Percentiles rank a stretch among this genome's conserved stretches.
Conservation (phyloP, 2,888 invertebrate genomes). For the Eupsilia transversa region DNA sequence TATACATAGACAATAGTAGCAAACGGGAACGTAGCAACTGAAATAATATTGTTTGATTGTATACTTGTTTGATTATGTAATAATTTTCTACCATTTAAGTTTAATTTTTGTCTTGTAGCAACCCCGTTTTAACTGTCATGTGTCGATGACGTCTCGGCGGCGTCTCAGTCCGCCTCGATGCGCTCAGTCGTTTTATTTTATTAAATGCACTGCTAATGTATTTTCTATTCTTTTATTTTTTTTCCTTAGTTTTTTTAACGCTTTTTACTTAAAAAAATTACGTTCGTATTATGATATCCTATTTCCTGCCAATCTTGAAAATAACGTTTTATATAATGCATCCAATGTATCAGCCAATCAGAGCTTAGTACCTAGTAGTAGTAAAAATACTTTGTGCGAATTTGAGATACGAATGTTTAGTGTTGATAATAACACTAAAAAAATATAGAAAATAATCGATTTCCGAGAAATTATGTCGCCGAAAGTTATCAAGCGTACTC, state of each 20-base stretch:
- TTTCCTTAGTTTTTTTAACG: conserved; percentile 61
- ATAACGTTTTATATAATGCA: neutral
- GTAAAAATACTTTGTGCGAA: neutral
- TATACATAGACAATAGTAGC: conserved; percentile 12
- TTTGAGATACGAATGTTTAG: neutral
- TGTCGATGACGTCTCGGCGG: conserved; percentile 55
- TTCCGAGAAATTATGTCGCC: neutral
- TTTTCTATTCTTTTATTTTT: conserved; percentile 75
- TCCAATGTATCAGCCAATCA: conserved; percentile 10
- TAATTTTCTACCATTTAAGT: conserved; percentile 57
- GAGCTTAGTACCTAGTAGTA: conserved; percentile 1
- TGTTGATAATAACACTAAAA: neutral
- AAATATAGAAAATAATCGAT: neutral
- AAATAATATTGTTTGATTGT: conserved; percentile 47
- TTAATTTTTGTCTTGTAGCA: conserved; percentile 48
- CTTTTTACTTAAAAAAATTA: neutral
- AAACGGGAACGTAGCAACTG: conserved; percentile 33
- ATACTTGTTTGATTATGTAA: conserved; percentile 49
- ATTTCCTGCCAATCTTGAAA: conserved; percentile 8
- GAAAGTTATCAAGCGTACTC: neutral
- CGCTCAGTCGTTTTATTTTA: conserved; percentile 84
- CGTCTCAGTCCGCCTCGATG: conserved; percentile 77
- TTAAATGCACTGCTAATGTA: conserved; percentile 87
- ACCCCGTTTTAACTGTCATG: conserved; percentile 41
- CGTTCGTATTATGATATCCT: conserved; percentile 23